Percentiles rank a stretch among this genome's conserved stretches.
phyloP scores from a whole-genome alignment of 2,888 invertebrate genomes.

The Venusia cambrica region DNA sequence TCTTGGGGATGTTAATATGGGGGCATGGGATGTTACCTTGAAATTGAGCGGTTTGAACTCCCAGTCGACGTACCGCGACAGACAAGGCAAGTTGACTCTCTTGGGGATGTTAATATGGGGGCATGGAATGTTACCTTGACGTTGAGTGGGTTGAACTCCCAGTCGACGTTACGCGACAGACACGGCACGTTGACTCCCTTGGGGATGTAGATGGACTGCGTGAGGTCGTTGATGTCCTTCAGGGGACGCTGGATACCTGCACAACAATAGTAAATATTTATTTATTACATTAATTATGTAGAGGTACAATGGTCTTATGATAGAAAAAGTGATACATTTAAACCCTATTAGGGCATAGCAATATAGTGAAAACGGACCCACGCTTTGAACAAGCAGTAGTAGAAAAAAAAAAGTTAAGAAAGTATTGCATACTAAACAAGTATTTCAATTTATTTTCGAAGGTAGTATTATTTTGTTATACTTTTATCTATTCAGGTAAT shows the following conservation, averaged over 20 bases:
- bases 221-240: conserved; percentile 96
- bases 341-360: too few relatives aligned
- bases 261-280: background rate
- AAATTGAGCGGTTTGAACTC: conserved; percentile 94
- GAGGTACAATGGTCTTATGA: too few relatives aligned
- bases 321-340: too few relatives aligned
- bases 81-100: conserved; percentile 95
- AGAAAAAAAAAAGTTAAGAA: too few relatives aligned
- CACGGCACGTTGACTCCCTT: conserved; percentile 98
- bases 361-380: too few relatives aligned
- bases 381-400: too few relatives aligned
- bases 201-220: conserved; percentile 99
- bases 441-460: too few relatives aligned
- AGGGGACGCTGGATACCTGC: conserved; percentile 93
- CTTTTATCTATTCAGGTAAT: too few relatives aligned
- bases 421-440: too few relatives aligned
- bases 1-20: too few relatives aligned
- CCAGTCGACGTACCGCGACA: conserved; percentile 92
- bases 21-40: too few relatives aligned
- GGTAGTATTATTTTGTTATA: too few relatives aligned
- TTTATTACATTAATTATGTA: background rate
- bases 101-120: conserved; percentile 99
- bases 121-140: conserved; percentile 89
- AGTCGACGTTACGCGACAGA: conserved; percentile 88
- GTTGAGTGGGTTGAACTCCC: conserved; percentile 95